phyloP scores from a whole-genome alignment of 2,888 invertebrate species.

The Cyaniris semiargus region DNA sequence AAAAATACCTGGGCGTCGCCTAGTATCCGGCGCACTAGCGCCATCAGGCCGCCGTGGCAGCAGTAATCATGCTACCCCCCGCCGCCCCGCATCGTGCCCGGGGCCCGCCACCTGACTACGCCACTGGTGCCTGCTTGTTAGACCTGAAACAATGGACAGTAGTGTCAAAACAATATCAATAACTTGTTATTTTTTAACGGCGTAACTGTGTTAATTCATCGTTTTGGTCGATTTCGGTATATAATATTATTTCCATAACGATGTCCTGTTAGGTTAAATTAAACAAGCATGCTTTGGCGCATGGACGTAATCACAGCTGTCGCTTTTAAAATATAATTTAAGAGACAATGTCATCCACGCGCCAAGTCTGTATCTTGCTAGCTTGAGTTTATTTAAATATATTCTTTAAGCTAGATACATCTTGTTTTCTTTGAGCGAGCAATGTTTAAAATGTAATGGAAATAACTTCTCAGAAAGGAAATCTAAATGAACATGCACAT shows the following conservation, averaged over 20 bases:
- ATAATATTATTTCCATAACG: too few relatives aligned
- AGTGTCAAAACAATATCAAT: slow-evolving; percentile 9
- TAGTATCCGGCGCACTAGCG: slow-evolving; percentile 91
- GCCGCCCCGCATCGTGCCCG: slow-evolving; percentile 58
- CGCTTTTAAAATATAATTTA: too few relatives aligned
- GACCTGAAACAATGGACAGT: slow-evolving; percentile 59
- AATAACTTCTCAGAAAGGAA: not conserved
- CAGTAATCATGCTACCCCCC: slow-evolving; percentile 79
- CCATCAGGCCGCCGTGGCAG: slow-evolving; percentile 87
- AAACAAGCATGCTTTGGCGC: too few relatives aligned
- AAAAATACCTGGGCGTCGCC: slow-evolving; percentile 88
- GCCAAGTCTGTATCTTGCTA: not conserved
- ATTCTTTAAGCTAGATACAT: not conserved
- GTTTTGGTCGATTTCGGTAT: not conserved
- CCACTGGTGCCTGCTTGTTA: slow-evolving; percentile 35
- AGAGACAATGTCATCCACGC: not conserved
- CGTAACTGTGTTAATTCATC: not conserved
- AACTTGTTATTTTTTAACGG: not conserved
- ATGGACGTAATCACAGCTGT: too few relatives aligned
- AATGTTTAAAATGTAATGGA: slow-evolving; percentile 7
- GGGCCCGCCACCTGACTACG: slow-evolving; percentile 39
- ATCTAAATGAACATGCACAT: slow-evolving; percentile 14
- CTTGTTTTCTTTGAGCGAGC: not conserved
- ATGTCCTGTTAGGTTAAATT: too few relatives aligned
- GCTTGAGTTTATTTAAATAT: not conserved